Conservation (phyloP, 2,888 invertebrate genomes). For the Coelopa pilipes region DNA sequence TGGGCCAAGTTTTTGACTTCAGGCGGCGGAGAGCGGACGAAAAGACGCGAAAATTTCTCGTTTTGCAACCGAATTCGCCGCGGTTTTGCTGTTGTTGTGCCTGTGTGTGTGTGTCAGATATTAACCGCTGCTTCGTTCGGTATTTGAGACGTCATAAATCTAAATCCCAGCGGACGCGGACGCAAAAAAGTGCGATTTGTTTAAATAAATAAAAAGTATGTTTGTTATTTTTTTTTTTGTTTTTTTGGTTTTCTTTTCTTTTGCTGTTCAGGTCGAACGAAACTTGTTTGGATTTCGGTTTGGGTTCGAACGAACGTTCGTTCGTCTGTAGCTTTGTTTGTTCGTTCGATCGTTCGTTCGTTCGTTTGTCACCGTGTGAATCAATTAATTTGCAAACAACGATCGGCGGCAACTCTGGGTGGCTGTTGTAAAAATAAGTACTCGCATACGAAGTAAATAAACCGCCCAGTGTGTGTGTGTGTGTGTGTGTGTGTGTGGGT, state of each 20-base stretch:
- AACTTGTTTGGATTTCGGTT: slow-evolving; percentile 2
- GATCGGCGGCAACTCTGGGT: background rate
- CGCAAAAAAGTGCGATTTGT: background rate
- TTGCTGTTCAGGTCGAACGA: background rate
- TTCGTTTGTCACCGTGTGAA: background rate
- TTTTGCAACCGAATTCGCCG: no score
- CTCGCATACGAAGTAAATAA: background rate
- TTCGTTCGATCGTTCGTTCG: no score
- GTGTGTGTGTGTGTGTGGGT: background rate
- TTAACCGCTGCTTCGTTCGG: background rate
- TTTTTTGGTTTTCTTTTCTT: background rate
- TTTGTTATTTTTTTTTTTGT: background rate
- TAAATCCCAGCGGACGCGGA: no score
- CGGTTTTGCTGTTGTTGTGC: no score
- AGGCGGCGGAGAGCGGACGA: no score
- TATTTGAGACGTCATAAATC: slow-evolving; percentile 4
- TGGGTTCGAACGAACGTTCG: no score
- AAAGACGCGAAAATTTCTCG: no score
- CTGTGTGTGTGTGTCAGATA: background rate
- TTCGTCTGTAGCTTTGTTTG: no score
- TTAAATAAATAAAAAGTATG: no score
- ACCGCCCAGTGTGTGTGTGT: background rate
- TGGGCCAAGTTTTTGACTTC: no score
- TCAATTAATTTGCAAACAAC: slow-evolving; percentile 9
- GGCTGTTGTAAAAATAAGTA: slow-evolving; percentile 17